Conservation (phyloP, 1,140 invertebrate species). For the Drosophila chauvacae region DNA sequence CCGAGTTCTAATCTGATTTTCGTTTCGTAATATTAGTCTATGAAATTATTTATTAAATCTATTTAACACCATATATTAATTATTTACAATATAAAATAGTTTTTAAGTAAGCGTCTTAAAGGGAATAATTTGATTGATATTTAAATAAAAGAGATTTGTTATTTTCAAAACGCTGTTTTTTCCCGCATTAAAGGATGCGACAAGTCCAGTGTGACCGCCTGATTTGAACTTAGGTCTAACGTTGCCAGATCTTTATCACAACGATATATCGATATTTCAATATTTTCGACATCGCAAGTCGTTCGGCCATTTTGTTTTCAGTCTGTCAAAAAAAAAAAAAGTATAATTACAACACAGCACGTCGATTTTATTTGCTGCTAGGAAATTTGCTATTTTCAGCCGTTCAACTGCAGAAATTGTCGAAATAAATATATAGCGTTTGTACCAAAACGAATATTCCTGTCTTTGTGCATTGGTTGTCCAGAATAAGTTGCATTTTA, state of each 20-base stretch:
- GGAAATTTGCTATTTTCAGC: constrained; percentile 62
- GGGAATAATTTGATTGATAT: neutral
- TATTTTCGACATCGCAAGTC: neutral
- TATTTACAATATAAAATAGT: neutral
- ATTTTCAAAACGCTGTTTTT: neutral
- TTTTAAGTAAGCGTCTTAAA: neutral
- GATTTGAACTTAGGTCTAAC: no score
- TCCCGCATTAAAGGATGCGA: neutral
- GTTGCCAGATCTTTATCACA: no score
- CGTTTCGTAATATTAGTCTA: neutral
- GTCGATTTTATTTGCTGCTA: constrained; percentile 43
- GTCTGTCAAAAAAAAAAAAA: constrained; percentile 3
- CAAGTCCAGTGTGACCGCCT: no score
- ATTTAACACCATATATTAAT: neutral
- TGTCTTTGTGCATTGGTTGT: constrained; percentile 73
- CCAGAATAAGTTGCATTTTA: constrained; percentile 67
- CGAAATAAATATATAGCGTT: constrained; percentile 67
- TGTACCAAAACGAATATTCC: constrained; percentile 47
- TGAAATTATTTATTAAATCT: neutral
- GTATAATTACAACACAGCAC: constrained; percentile 9
- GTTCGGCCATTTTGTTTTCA: constrained; percentile 37
- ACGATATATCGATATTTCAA: neutral
- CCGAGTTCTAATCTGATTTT: neutral
- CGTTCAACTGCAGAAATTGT: constrained; percentile 57
- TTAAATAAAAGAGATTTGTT: neutral